A percentile compares a stretch with the other conserved stretches of the same genome.
phyloP scores from a whole-genome alignment of 1,140 invertebrate genomes.

The Drosophila arizonae region DNA sequence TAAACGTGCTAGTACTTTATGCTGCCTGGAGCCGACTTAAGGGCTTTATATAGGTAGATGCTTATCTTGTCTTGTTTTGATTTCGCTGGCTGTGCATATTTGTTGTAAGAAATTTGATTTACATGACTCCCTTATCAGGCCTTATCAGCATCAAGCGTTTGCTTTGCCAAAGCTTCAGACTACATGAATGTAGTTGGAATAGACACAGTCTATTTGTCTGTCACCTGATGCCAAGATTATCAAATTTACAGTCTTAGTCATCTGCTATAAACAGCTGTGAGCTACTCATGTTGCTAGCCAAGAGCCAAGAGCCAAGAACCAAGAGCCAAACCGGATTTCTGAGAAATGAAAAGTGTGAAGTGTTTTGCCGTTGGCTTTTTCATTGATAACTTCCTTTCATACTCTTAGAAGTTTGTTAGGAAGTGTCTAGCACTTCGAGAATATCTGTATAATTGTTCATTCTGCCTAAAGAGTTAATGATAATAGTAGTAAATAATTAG shows the following conservation, averaged over 20 bases:
- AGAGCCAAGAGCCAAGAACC: background rate
- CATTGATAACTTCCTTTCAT: background rate
- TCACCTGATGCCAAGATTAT: constrained; percentile 38
- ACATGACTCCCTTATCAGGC: constrained; percentile 37
- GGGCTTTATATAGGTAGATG: constrained; percentile 22
- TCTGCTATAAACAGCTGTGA: constrained; percentile 16
- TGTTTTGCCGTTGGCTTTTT: background rate
- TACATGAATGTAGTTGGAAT: constrained; percentile 13
- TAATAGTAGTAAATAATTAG: no score
- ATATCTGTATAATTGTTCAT: no score
- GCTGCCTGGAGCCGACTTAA: background rate
- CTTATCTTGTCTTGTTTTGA: constrained; percentile 34
- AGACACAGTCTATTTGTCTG: constrained; percentile 26
- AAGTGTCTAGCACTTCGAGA: no score
- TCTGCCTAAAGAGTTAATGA: no score
- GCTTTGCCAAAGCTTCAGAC: constrained; percentile 20
- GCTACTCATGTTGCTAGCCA: constrained; percentile 16
- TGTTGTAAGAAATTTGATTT: constrained; percentile 39
- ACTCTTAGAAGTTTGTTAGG: no score
- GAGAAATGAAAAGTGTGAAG: constrained; percentile 8
- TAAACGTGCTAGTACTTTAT: constrained; percentile 3
- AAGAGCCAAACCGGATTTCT: background rate
- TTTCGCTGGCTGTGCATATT: constrained; percentile 36
- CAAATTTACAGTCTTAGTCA: constrained; percentile 30
- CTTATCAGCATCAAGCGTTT: constrained; percentile 29